phyloP scores from a whole-genome alignment of 2,888 invertebrate species.

The Clusia tigrina region DNA sequence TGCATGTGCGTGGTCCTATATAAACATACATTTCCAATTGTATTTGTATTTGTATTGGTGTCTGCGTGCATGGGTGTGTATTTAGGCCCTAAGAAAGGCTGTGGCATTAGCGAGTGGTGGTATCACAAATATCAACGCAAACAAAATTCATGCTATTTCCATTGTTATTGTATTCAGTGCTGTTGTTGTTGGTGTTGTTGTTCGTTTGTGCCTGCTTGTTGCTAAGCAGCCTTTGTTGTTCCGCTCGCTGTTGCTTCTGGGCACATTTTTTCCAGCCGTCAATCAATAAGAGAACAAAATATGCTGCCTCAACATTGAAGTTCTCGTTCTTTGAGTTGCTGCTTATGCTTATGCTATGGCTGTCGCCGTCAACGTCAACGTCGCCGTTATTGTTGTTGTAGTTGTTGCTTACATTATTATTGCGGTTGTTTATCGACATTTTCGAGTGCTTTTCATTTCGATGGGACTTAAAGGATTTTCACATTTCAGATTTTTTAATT shows the following conservation, averaged over 20 bases:
- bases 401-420: neutral
- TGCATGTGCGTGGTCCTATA: neutral
- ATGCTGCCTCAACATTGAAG: neutral
- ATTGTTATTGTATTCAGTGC: constrained; percentile 6
- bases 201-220: neutral
- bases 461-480: neutral
- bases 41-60: neutral
- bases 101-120: neutral
- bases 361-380: no score
- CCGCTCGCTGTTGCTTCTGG: neutral
- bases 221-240: neutral
- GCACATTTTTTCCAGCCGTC: neutral
- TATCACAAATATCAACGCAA: constrained; percentile 13
- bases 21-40: neutral
- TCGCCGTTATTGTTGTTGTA: constrained; percentile 8
- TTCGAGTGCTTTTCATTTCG: neutral
- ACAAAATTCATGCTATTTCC: neutral
- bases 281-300: constrained; percentile 9
- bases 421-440: neutral
- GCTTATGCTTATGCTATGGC: no score
- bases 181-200: constrained; percentile 1
- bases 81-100: neutral
- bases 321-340: neutral
- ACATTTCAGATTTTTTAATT: constrained; percentile 10
- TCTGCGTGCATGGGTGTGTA: neutral